A percentile compares a stretch with the other conserved stretches of the same genome.
Conservation (phyloP, 2,797 vertebrate genomes). For the Enteromius trimaculatus region DNA sequence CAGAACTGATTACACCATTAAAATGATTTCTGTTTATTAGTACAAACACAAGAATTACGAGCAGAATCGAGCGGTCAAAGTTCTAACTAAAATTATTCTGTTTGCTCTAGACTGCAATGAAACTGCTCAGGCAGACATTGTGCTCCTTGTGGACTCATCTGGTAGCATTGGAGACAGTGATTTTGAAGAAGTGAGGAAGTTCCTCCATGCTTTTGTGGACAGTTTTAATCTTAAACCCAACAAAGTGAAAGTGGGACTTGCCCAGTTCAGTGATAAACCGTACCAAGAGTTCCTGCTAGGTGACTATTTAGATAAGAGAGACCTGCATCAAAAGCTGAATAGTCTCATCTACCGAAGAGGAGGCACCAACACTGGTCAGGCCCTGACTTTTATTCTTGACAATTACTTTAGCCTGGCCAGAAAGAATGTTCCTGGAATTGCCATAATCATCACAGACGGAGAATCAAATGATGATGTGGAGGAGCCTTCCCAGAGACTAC, state of each 20-base stretch:
- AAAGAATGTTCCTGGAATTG: slow-evolving; percentile 75
- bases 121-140: slow-evolving; percentile 79
- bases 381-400: slow-evolving; percentile 75
- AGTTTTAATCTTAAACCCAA: slow-evolving; percentile 76
- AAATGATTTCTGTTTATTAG: neutral
- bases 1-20: neutral
- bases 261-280: slow-evolving; percentile 76
- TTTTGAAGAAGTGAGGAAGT: slow-evolving; percentile 78
- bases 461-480: slow-evolving; percentile 74
- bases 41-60: neutral
- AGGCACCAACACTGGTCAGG: slow-evolving; percentile 74
- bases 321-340: slow-evolving; percentile 72
- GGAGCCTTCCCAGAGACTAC: slow-evolving; percentile 69
- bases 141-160: slow-evolving; percentile 85
- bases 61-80: neutral
- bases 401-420: slow-evolving; percentile 70
- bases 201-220: slow-evolving; percentile 72
- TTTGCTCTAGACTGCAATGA: slow-evolving; percentile 75
- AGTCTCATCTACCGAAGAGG: slow-evolving; percentile 71
- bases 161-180: slow-evolving; percentile 69
- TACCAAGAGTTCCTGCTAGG: slow-evolving; percentile 78
- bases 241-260: slow-evolving; percentile 79
- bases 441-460: slow-evolving; percentile 81
- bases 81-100: slow-evolving; percentile 8
- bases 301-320: slow-evolving; percentile 69